Percentiles rank a stretch among this genome's conserved stretches.
These are phyloP conservation scores for Rhadina sibilatrix DNA, from an alignment of 2,113 vertebrate genomes.

Conservation along the genomic window DNA sequence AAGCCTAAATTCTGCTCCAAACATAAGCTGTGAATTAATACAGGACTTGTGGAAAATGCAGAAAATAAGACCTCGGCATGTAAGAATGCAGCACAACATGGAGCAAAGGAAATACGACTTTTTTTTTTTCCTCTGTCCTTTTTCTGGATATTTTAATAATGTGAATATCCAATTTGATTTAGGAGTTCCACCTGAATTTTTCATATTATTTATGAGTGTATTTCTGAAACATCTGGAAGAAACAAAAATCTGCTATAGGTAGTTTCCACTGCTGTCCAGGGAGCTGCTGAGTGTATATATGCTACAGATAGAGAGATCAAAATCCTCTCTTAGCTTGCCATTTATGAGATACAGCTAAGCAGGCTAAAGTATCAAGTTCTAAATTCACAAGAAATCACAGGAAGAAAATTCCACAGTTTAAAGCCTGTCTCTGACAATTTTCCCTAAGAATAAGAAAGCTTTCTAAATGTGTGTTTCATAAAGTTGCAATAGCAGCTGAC, in stretches of 20 bases:
- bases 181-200: neutral
- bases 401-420: neutral
- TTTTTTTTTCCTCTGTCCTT: neutral
- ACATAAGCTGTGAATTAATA: neutral
- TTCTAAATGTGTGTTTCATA: neutral
- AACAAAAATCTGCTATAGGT: neutral
- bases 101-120: neutral
- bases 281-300: neutral
- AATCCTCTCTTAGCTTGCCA: neutral
- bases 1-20: neutral
- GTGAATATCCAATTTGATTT: neutral
- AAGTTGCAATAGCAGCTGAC: neutral
- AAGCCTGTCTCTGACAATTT: neutral
- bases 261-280: neutral
- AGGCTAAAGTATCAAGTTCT: neutral
- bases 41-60: neutral
- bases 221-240: slow-evolving; percentile 22
- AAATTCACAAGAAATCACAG: neutral
- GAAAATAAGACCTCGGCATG: neutral
- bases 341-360: neutral
- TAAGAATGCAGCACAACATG: neutral
- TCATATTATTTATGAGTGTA: neutral
- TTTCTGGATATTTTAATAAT: neutral
- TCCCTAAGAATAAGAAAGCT: neutral
- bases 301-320: neutral